phyloP scores from a whole-genome alignment of 2,888 invertebrate genomes.

The Agrenia bidenticulata region DNA sequence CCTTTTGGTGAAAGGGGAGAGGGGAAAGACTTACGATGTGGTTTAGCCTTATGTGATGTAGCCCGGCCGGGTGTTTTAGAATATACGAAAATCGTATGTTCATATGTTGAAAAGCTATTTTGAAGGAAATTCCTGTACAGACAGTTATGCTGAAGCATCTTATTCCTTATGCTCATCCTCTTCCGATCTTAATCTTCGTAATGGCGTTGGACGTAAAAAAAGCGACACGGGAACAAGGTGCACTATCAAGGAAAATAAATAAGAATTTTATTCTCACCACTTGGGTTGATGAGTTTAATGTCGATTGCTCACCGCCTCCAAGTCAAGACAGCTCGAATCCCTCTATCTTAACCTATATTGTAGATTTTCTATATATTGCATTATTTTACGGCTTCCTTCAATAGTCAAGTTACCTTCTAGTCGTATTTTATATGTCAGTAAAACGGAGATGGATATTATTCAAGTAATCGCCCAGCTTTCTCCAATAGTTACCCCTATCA shows the following conservation, averaged over 20 bases:
- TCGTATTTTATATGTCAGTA: neutral
- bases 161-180: neutral
- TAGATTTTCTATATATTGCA: neutral
- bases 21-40: no score
- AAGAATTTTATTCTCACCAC: slow-evolving; percentile 35
- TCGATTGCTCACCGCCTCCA: slow-evolving; percentile 11
- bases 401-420: neutral
- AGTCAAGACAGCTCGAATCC: slow-evolving; percentile 14
- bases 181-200: slow-evolving; percentile 21
- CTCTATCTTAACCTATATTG: slow-evolving; percentile 8
- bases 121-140: no score
- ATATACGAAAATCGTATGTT: neutral
- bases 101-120: neutral
- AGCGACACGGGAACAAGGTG: slow-evolving; percentile 18
- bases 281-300: slow-evolving; percentile 39
- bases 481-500: neutral
- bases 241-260: slow-evolving; percentile 30
- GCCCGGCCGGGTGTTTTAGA: no score
- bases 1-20: no score
- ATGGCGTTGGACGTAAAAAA: slow-evolving; percentile 18
- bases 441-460: neutral
- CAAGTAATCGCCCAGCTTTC: neutral
- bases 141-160: no score
- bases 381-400: slow-evolving; percentile 11
- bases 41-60: no score